A percentile compares a stretch with the other conserved stretches of the same genome.
Evolutionary conservation across 2,113 vertebrate genomes (phyloP).

Genomic region (Proterorhinus semilunaris): DNA sequence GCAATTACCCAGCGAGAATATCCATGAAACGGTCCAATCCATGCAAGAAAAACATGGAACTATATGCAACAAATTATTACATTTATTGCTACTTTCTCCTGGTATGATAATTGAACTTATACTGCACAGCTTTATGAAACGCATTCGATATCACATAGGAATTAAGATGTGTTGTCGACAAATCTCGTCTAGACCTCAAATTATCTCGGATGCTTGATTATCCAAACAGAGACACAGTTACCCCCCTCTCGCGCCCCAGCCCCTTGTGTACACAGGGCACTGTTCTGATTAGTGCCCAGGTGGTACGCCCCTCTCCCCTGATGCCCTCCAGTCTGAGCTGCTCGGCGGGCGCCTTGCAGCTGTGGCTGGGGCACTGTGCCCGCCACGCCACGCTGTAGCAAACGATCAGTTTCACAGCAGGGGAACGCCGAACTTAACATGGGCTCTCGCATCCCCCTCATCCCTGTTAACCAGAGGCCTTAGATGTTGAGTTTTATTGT

Average conservation of each 20-base stretch:
- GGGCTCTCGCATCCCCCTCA: slow-evolving; percentile 23
- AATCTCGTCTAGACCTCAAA: slow-evolving; percentile 1
- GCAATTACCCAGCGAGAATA: slow-evolving; percentile 64
- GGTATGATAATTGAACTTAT: neutral
- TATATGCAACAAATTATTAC: neutral
- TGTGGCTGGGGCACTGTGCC: slow-evolving; percentile 43
- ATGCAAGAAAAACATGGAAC: no score
- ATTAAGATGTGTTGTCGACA: slow-evolving; percentile 5
- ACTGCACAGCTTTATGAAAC: neutral
- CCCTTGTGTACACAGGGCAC: slow-evolving; percentile 38
- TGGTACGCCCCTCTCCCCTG: slow-evolving; percentile 38
- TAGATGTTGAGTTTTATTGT: slow-evolving; percentile 65
- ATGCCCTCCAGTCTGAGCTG: slow-evolving; percentile 23
- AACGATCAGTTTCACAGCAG: slow-evolving; percentile 45
- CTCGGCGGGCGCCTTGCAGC: slow-evolving; percentile 46
- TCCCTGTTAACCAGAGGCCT: slow-evolving; percentile 39
- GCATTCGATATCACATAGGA: neutral
- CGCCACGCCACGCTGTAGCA: slow-evolving; percentile 44
- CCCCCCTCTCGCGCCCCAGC: slow-evolving; percentile 6
- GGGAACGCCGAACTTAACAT: slow-evolving; percentile 45
- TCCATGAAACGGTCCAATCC: neutral
- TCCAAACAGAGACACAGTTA: slow-evolving; percentile 5
- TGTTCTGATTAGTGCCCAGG: slow-evolving; percentile 53
- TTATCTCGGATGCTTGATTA: slow-evolving; percentile 20
- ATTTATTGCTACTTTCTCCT: no score